phyloP scores from a whole-genome alignment of 2,888 invertebrate species.

The Drosophila meridionalis region DNA sequence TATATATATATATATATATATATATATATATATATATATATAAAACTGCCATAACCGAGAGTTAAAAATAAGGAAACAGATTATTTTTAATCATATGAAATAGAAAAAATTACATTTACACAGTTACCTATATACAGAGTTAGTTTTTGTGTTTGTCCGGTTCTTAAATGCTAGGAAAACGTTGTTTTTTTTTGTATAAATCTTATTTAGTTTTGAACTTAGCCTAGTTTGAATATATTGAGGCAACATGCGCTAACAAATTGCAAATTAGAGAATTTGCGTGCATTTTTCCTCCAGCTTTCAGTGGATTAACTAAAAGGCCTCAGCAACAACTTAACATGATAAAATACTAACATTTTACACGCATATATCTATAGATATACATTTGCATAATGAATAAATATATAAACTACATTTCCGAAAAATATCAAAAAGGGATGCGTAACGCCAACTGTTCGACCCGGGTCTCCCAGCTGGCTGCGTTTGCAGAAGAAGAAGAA shows the following conservation, averaged over 20 bases:
- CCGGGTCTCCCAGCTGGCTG: conserved; percentile 1
- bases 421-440: conserved; percentile 27
- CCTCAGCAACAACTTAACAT: conserved; percentile 76
- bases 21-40: conserved; percentile 30
- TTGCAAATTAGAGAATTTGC: conserved; percentile 17
- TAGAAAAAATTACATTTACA: conserved; percentile 47
- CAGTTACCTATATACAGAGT: conserved; percentile 62
- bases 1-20: conserved; percentile 22
- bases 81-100: conserved; percentile 21
- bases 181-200: background rate
- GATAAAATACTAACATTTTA: conserved; percentile 73
- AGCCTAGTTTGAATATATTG: conserved; percentile 51
- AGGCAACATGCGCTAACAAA: conserved; percentile 49
- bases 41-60: conserved; percentile 70
- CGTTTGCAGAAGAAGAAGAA: conserved; percentile 12
- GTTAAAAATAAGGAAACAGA: conserved; percentile 34
- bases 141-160: conserved; percentile 43
- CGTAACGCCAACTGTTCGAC: background rate
- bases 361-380: conserved; percentile 24
- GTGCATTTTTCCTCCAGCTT: conserved; percentile 25
- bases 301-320: conserved; percentile 61
- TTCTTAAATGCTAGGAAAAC: conserved; percentile 43
- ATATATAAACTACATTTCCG: conserved; percentile 29
- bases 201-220: conserved; percentile 22
- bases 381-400: conserved; percentile 40